Evolutionary conservation across 2,113 vertebrate genomes (phyloP).

Genomic region (Eurystomus gularis): DNA sequence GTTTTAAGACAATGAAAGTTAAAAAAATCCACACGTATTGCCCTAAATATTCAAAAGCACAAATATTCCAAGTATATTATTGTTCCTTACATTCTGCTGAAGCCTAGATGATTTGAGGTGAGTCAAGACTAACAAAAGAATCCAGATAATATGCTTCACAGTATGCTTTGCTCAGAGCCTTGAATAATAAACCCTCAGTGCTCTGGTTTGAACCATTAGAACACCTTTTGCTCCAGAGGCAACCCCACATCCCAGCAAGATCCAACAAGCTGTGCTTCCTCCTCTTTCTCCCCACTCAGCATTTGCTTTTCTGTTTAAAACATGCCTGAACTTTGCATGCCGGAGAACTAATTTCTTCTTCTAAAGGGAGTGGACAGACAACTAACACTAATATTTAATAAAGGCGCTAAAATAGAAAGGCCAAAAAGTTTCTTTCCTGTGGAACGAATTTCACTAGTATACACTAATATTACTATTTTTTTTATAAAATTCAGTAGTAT

Average conservation of each 20-base stretch:
- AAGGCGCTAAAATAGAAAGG: not conserved
- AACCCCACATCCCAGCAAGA: not conserved
- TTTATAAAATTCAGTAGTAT: not conserved
- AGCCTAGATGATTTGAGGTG: not conserved
- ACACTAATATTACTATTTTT: too few species aligned
- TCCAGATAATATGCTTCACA: not conserved
- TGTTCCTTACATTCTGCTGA: not conserved
- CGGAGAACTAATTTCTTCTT: not conserved
- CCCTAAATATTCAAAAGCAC: not conserved
- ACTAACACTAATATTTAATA: rapidly evolving
- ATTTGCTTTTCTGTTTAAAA: not conserved
- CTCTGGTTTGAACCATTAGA: not conserved
- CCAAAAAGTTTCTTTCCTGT: not conserved
- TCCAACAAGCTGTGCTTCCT: not conserved
- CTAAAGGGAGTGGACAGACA: not conserved
- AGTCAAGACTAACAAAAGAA: not conserved
- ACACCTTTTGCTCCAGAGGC: not conserved
- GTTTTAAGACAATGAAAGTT: not conserved
- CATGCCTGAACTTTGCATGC: not conserved
- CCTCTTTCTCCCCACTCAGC: not conserved
- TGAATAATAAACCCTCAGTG: not conserved
- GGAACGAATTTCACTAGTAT: not conserved
- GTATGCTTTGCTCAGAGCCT: not conserved
- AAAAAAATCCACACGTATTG: not conserved
- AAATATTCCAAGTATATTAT: not conserved